A percentile compares a stretch with the other conserved stretches of the same genome.
phyloP scores from a whole-genome alignment of 2,797 vertebrate species.

The Gadopsis marmoratus region DNA sequence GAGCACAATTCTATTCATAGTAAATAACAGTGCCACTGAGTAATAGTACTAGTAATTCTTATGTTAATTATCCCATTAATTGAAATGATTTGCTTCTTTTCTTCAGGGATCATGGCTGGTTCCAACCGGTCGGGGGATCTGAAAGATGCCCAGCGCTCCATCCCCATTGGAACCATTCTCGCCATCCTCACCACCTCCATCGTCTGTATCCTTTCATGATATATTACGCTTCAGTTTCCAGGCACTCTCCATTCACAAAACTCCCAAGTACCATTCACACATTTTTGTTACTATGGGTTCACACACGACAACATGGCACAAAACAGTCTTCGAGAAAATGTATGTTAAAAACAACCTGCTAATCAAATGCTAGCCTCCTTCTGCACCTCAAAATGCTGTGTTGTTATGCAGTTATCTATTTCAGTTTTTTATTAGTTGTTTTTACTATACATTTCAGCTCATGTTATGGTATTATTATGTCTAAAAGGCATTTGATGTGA shows the following conservation, averaged over 20 bases:
- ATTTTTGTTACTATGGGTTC: background rate
- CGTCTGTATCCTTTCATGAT: conserved; percentile 90
- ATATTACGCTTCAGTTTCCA: background rate
- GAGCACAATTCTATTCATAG: no score
- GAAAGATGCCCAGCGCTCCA: conserved; percentile 94
- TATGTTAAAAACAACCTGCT: background rate
- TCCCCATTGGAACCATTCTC: conserved; percentile 92
- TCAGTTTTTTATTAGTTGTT: background rate
- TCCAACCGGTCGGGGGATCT: conserved; percentile 94
- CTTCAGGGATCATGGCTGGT: conserved; percentile 94
- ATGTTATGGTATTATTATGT: background rate
- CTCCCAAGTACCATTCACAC: background rate
- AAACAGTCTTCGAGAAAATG: background rate
- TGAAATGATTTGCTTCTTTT: background rate
- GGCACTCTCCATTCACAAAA: background rate
- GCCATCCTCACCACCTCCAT: conserved; percentile 93
- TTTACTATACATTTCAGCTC: background rate
- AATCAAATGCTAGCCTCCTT: background rate
- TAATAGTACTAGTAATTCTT: background rate
- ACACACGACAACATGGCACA: background rate
- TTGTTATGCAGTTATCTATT: background rate
- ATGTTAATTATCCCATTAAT: background rate
- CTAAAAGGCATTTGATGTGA: background rate
- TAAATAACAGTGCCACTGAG: background rate
- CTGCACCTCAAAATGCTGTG: background rate